Evolutionary conservation across 2,113 vertebrate species (phyloP), one percentile per base, ranked within the genome.

Genomic region (Urocolius indicus): DNA sequence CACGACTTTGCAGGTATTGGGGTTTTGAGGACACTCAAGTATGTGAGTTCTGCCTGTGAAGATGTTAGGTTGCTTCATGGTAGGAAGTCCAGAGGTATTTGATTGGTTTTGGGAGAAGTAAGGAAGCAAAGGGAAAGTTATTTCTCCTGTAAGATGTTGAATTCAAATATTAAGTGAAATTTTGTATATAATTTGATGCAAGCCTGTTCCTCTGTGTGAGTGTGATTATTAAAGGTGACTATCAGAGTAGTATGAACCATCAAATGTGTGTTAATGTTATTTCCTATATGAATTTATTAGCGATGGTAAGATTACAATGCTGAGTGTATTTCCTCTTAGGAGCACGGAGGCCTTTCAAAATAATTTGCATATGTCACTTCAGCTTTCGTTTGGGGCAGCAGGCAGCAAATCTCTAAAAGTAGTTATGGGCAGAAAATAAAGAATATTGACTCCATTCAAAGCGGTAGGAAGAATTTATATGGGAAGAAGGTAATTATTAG

Each of bases 361-460:
- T 80, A 79, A 67, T 74, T 74, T 85, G 22, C 27, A 8, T 52
- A 23, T 62, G 16, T 91, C 4, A 16, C 38, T 84, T 89, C 52
- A 69, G 62, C 62, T 72, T 78, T 54, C 11, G 52, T 91, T 85
- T 7, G 5, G 32, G 19, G 17, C 30, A 77, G 66, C 62, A 78
- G 48, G 45, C 80, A 95, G 75, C 58, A 87, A 74, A 57, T 83
- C 66, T 63, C 59, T 48, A 71, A 77, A n/a, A 85, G 16, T 61
- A 63, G 38, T 87, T 80, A 22, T 2, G 23, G 55, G 59, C 29
- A 73, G 38, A 80, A 90, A 91, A 90, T 34, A 75, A 78, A 74
- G 49, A 68, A 15, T 65, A 78, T 43, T 46, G 11, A 49, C n/a
- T 62, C 30, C 14, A 1, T 59, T 81, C 92, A 77, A 87, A 84